phyloP scores from a whole-genome alignment of 2,888 invertebrate genomes.

The Anthrax anthrax region DNA sequence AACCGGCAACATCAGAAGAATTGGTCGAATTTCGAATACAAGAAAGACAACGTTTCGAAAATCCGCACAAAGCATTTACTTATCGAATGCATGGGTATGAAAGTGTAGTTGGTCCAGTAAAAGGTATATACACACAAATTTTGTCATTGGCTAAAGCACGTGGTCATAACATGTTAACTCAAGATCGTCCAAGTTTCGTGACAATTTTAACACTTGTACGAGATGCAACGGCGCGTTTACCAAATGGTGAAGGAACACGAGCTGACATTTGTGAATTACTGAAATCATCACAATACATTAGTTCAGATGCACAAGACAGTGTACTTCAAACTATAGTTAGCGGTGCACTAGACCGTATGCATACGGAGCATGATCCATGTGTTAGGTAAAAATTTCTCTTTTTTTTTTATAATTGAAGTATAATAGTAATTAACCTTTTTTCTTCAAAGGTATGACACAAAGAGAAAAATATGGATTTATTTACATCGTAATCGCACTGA shows the following conservation, averaged over 20 bases:
- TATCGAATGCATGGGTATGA: constrained; percentile 78
- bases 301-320: constrained; percentile 33
- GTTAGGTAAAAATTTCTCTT: constrained; percentile 41
- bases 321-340: constrained; percentile 64
- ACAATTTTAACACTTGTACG: constrained; percentile 82
- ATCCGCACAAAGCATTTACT: constrained; percentile 84
- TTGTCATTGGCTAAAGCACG: constrained; percentile 48
- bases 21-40: constrained; percentile 61
- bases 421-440: neutral
- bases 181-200: constrained; percentile 77
- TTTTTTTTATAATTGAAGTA: neutral
- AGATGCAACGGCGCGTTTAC: constrained; percentile 83
- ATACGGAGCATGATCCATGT: constrained; percentile 79
- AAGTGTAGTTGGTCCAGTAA: constrained; percentile 68
- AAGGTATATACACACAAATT: constrained; percentile 58
- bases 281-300: constrained; percentile 55
- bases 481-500: constrained; percentile 58
- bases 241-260: constrained; percentile 87
- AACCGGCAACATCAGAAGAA: constrained; percentile 63
- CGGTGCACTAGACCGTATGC: constrained; percentile 78
- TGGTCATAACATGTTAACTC: constrained; percentile 69
- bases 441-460: constrained; percentile 53
- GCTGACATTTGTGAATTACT: constrained; percentile 82
- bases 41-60: constrained; percentile 70
- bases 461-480: constrained; percentile 91